Evolutionary conservation across 2,888 invertebrate genomes (phyloP).

Genomic region (Deroplatys truncata): DNA sequence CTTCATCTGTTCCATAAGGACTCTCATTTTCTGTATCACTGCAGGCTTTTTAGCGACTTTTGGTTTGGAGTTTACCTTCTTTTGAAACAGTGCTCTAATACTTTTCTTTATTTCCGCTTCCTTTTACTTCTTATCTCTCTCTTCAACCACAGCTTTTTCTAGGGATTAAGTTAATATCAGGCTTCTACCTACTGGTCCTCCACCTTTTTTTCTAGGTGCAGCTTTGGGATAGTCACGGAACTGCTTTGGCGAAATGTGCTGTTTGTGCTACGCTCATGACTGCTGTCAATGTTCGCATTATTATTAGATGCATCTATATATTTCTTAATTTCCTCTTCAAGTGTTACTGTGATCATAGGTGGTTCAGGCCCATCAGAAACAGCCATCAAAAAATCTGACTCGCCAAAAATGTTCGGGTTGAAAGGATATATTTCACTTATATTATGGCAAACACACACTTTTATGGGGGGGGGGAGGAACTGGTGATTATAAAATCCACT

Average conservation of each 20-base stretch:
- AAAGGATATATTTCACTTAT: slow-evolving; percentile 19
- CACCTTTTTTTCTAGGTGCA: neutral
- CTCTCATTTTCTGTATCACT: neutral
- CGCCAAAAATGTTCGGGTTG: neutral
- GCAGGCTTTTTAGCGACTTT: neutral
- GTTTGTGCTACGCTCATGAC: too few relatives aligned
- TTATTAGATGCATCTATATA: neutral
- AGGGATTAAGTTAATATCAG: neutral
- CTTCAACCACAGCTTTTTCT: neutral
- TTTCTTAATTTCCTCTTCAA: neutral
- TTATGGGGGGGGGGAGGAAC: too few relatives aligned
- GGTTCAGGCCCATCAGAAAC: neutral
- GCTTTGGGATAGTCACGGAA: neutral
- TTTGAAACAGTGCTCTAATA: neutral
- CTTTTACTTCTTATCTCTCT: neutral
- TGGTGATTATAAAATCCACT: too few relatives aligned
- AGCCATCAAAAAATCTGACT: neutral
- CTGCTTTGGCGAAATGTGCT: neutral
- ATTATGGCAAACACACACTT: too few relatives aligned
- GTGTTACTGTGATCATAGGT: neutral
- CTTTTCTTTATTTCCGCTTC: neutral
- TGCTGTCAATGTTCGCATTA: too few relatives aligned
- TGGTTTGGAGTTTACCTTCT: neutral
- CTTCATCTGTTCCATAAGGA: neutral
- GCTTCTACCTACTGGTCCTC: neutral